Percentiles rank a stretch among this genome's conserved stretches.
Evolutionary conservation across 2,113 vertebrate species (phyloP).

Genomic region (Bos taurus): DNA sequence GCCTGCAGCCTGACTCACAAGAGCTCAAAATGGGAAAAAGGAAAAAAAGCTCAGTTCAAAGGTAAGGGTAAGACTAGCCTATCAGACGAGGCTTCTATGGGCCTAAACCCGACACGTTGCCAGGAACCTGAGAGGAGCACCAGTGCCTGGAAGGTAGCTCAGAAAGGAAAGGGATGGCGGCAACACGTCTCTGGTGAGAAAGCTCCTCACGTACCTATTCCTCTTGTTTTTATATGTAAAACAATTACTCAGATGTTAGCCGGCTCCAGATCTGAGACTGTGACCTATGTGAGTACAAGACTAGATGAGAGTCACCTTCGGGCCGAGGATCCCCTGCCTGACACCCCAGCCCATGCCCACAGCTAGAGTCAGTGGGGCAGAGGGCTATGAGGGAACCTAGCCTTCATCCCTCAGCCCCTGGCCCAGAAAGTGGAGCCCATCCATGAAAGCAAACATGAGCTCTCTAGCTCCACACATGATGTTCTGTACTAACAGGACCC

Average conservation of each 20-base stretch:
- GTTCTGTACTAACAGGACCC: neutral
- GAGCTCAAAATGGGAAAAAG: conserved; percentile 57
- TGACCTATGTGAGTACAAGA: neutral
- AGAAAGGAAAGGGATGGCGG: neutral
- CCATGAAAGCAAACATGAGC: neutral
- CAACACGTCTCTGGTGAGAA: neutral
- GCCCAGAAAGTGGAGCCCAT: neutral
- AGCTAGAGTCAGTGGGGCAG: neutral
- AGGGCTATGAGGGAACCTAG: neutral
- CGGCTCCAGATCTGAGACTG: neutral
- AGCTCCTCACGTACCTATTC: neutral
- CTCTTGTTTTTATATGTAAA: conserved; percentile 15
- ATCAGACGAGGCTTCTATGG: neutral
- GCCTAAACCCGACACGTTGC: neutral
- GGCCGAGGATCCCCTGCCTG: neutral
- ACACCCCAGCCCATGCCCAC: neutral
- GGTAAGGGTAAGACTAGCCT: neutral
- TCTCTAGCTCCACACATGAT: neutral
- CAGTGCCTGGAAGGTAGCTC: neutral
- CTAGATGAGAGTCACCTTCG: neutral
- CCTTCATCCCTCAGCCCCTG: neutral
- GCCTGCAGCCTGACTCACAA: conserved; percentile 62
- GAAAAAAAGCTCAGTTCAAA: neutral
- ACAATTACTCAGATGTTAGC: neutral
- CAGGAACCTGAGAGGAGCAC: neutral